Percentiles rank a stretch among this genome's conserved stretches.
phyloP scores from a whole-genome alignment of 1,140 invertebrate genomes.

The Drosophila equinoxialis region DNA sequence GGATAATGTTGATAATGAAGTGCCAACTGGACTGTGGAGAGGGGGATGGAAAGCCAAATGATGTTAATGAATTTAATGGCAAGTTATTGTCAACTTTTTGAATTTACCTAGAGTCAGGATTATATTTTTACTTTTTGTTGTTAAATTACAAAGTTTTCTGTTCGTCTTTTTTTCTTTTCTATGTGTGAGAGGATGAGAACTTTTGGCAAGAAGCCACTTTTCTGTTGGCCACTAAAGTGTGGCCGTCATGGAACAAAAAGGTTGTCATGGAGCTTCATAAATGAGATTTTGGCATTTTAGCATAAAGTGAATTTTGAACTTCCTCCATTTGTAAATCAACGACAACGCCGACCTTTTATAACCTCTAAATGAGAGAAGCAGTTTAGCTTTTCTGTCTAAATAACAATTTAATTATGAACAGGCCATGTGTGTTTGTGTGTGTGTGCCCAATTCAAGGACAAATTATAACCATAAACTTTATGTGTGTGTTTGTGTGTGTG shows the following conservation, averaged over 20 bases:
- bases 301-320: constrained; percentile 65
- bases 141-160: constrained; percentile 52
- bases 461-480: constrained; percentile 71
- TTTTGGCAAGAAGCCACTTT: constrained; percentile 14
- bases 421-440: constrained; percentile 17
- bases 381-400: constrained; percentile 57
- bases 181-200: background rate
- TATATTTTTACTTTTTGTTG: constrained; percentile 50
- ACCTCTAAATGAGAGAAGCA: constrained; percentile 71
- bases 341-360: constrained; percentile 58
- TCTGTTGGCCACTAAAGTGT: constrained; percentile 21
- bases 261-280: constrained; percentile 19
- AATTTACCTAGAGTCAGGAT: constrained; percentile 46
- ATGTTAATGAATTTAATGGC: constrained; percentile 63
- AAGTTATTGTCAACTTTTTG: constrained; percentile 58
- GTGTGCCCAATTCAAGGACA: constrained; percentile 63
- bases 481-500: constrained; percentile 24
- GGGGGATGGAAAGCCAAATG: constrained; percentile 13
- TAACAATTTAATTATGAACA: constrained; percentile 77
- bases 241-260: constrained; percentile 16
- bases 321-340: constrained; percentile 22
- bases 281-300: constrained; percentile 40
- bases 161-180: constrained; percentile 2
- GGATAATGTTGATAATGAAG: constrained; percentile 15
- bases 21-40: background rate